Conservation (phyloP, 2,888 invertebrate genomes). For the Drepana falcataria region DNA sequence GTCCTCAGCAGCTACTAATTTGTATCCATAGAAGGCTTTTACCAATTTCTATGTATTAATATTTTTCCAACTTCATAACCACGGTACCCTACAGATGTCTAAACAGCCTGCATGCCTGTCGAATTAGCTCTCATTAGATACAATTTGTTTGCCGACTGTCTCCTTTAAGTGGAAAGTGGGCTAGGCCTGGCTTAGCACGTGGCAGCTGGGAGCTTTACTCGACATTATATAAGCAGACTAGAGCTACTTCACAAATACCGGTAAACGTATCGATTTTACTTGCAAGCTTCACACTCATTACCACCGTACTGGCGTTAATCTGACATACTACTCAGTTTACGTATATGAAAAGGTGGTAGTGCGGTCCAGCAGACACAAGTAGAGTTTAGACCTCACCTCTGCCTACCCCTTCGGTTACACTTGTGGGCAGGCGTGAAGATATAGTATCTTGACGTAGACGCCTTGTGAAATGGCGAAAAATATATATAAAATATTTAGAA, state of each 20-base stretch:
- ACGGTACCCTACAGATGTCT: not conserved
- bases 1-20: no score
- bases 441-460: no score
- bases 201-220: slow-evolving; percentile 3
- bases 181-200: slow-evolving; percentile 10
- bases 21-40: no score
- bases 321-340: not conserved
- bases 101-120: not conserved
- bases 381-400: no score
- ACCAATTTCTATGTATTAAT: no score
- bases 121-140: not conserved
- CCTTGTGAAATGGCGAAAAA: no score
- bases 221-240: not conserved
- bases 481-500: no score
- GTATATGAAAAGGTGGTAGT: not conserved
- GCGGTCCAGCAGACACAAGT: no score
- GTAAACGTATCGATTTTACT: not conserved
- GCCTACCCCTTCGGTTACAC: no score
- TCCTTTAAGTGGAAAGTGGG: slow-evolving; percentile 8
- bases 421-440: no score
- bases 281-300: not conserved
- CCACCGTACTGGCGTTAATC: not conserved
- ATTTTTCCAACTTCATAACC: not conserved
- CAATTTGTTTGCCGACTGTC: slow-evolving; percentile 1
- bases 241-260: not conserved